Base-by-base conservation (phyloP, 2,888 invertebrate species). In the Hemistola chrysoprasaria region DNA sequence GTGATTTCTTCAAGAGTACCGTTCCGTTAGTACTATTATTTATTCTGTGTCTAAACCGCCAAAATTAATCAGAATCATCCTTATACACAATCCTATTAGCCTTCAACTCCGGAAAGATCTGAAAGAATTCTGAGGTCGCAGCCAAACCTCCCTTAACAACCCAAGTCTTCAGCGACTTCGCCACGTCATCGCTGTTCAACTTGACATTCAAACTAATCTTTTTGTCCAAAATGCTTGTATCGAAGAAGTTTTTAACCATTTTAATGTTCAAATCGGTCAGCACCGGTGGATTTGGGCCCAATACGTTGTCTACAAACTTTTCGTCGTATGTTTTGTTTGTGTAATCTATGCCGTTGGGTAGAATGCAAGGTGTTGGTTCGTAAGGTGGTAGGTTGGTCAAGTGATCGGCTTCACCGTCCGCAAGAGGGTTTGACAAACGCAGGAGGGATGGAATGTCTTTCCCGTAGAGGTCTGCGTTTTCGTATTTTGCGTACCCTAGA, bases 231-330 rank as follows among this genome's bases (percentile, higher is more conserved):
- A 59, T 55, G 0, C 41, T 26, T 0, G 47, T 53, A 23, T 84
- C 76, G 24, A 69, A 78, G 48, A 80, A 86, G 0, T 47, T 31
- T 11, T 53, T 66, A 0, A 63, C 48, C 0, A 65, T 56, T 10
- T 59, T 69, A 0, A 87, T 60, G 0, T 59, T 66, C 0, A 87
- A 24, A 1, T 73, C 72, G 0, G 73, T 78, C 0, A 86, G 35
- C 0, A 72, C n/a, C 0, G 86, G 84, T 0, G 85, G 83, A 9
- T 74, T 40, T 0, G 85, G 78, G 0, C 86, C 86, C 0, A 87
- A 27, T 0, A 83, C n/a, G 0, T 47, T 56, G 0, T 76, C 66
- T 0, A 83, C 67, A 3, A 81, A 85, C 0, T 63, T 37, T 1
- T 71, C 68, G 6, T 79, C 62, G 8, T 83, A 78, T 0, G 30